phyloP scores from a whole-genome alignment of 2,888 invertebrate genomes.

The Sclerodermus sp. region DNA sequence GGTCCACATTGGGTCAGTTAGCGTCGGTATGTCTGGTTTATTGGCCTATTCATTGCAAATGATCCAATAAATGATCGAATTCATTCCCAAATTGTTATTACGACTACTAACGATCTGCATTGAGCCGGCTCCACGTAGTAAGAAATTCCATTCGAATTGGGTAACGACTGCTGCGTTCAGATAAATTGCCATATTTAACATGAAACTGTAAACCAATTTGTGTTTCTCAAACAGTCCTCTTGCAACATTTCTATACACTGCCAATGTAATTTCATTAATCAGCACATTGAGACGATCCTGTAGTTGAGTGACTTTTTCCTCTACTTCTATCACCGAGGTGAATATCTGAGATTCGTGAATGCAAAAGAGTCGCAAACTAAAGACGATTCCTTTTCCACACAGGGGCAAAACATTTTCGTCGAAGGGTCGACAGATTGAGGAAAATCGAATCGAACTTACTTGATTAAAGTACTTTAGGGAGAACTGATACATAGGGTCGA shows the following conservation, averaged over 20 bases:
- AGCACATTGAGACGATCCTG: slow-evolving; percentile 71
- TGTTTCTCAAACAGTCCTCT: slow-evolving; percentile 89
- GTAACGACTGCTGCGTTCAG: slow-evolving; percentile 66
- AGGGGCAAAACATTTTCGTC: too few species aligned
- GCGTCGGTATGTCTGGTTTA: slow-evolving; percentile 65
- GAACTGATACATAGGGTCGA: slow-evolving; percentile 96
- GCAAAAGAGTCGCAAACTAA: too few species aligned
- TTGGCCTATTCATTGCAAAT: slow-evolving; percentile 55
- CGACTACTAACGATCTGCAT: too few species aligned
- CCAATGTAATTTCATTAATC: slow-evolving; percentile 75
- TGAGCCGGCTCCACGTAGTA: slow-evolving; percentile 74
- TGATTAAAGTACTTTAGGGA: slow-evolving; percentile 87
- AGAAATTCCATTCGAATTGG: slow-evolving; percentile 73
- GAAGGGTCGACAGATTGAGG: too few species aligned
- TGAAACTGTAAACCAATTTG: slow-evolving; percentile 85
- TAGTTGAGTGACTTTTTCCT: slow-evolving; percentile 69
- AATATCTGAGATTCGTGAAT: slow-evolving; percentile 69
- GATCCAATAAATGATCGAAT: too few species aligned
- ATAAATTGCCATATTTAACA: slow-evolving; percentile 77
- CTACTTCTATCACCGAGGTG: slow-evolving; percentile 76
- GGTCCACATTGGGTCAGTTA: slow-evolving; percentile 74
- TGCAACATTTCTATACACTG: slow-evolving; percentile 84
- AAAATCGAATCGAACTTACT: too few species aligned
- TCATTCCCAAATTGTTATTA: too few species aligned
- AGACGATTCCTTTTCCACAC: too few species aligned